phyloP scores from a whole-genome alignment of 2,888 invertebrate genomes.

The Luffia ferchaultella region DNA sequence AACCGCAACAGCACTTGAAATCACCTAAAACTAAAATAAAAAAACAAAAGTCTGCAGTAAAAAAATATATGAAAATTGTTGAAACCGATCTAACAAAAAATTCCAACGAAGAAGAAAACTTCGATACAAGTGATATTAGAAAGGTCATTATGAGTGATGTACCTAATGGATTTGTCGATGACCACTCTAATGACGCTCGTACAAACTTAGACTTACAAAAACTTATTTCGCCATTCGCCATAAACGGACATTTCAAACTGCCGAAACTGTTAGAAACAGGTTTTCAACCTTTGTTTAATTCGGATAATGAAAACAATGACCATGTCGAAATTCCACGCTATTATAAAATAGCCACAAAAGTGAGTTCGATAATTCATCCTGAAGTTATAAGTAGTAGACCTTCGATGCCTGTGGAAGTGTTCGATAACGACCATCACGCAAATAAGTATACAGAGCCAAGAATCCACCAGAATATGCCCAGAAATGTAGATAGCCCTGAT shows the following conservation, averaged over 20 bases:
- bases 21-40: too few relatives aligned
- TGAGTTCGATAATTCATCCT: conserved; percentile 13
- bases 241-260: conserved; percentile 8
- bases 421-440: too few relatives aligned
- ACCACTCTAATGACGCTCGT: conserved; percentile 26
- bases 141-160: conserved; percentile 2
- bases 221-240: conserved; percentile 8
- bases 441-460: conserved; percentile 37
- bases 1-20: too few relatives aligned
- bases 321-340: conserved; percentile 2
- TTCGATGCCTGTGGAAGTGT: too few relatives aligned
- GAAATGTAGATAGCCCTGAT: conserved; percentile 33
- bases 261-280: conserved; percentile 14
- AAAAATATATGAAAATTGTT: conserved; percentile 5
- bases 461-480: conserved; percentile 18
- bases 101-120: conserved; percentile 4
- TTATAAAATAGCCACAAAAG: conserved; percentile 24
- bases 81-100: conserved; percentile 9
- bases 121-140: conserved; percentile 2
- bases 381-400: conserved; percentile 8
- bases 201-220: conserved; percentile 40
- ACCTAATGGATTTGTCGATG: neutral
- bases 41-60: too few relatives aligned
- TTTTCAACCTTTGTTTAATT: conserved; percentile 11
- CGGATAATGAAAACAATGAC: too few relatives aligned